Evolutionary conservation across 1,140 invertebrate species (phyloP), one percentile per base, ranked within the genome.

Genomic region (Macrosteles quadrilineatus): DNA sequence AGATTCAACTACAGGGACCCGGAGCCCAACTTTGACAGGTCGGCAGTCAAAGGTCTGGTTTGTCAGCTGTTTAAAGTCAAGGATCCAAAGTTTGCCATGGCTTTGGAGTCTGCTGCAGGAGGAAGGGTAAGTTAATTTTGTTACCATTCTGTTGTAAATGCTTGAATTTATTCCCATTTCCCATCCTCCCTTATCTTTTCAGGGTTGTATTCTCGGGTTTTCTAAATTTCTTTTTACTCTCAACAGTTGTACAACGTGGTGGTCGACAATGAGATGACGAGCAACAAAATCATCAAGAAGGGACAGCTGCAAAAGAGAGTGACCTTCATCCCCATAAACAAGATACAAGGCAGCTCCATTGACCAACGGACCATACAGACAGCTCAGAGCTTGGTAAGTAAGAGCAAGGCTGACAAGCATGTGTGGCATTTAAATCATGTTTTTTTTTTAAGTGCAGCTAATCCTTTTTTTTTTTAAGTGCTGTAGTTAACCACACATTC

Each of bases 251-350:
- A 91, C 79, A 95, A 97, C 83, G 88, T 97, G 36, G 90, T 98
- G 50, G 94, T 97, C 11, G 94, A 98, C 77, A 91, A 88, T 45
- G 94, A 97, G 78, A 82, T 85, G 53, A 95, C 92, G 0, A 90
- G 91, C 69, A 96, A 96, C 80, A 85, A 90, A 75, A 81, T 99
- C 53, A 83, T 99, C 45, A 85, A 96, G 80, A 86, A 86, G 67
- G 96, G 96, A 3, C 85, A 92, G 73, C 82, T 98, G 40, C 87
- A 89, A 77, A 81, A 86, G 57, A 85, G 95, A 62, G 88, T 89
- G 25, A 98, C 95, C 23, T 85, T 94, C 76, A 91, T 98, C 66
- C 97, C 97, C n/a, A 84, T 99, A 53, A 97, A 98, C 82, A 95
- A 96, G 85, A 94, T 98, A 50, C 77, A 81, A 59, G 86, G 86